Base-by-base conservation (phyloP, 2,888 invertebrate genomes). In the Chalcosyrphus nemorum region DNA sequence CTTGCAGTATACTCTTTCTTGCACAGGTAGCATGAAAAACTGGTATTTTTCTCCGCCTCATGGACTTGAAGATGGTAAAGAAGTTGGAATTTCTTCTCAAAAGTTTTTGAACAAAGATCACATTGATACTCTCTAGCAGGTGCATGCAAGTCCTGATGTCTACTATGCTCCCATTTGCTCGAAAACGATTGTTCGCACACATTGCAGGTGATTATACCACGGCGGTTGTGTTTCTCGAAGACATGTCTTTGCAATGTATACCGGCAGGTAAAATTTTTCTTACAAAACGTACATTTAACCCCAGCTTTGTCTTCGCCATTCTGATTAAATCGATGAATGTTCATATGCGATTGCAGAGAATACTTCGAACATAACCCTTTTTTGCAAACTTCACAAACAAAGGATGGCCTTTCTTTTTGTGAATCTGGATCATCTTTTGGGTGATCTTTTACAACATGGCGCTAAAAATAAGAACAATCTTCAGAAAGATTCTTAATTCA, bases 21-120 rank as follows among this genome's bases (percentile, higher is more conserved):
- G 38, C 86, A 85, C 24, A 72, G 77, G 6, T 68, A 77, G 32
- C 85, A 86, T 0, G 57, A 43, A n/a, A 75, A 35, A 24, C 11
- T 7, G 6, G 27, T 15, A 11, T 13, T 27, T 17, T 71, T 71
- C 32, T 70, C 50, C 4, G 70, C 47, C 29, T 77, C 81, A 57
- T 86, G 86, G 6, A 72, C 45, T 71, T 86, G 75, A 4, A 86
- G 29, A 15, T 86, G 86, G 47, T 77, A 86, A 11, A 75, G 59
- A 0, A 86, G 50, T 38, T 81, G 66, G 19, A 72, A 85, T 17
- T 85, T 71, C 17, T 85, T 61, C 11, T 17, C 43, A 56, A 81
- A 86, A 0, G 70, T 66, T 29, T 57, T 56, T 2, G 77, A 35
- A 17, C 86, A 86, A 1, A 76, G 50, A 4, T 72, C 72, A 13